Percentiles rank a stretch among this genome's conserved stretches.
phyloP scores from a whole-genome alignment of 2,797 vertebrate species.

The Semaprochilodus insignis region DNA sequence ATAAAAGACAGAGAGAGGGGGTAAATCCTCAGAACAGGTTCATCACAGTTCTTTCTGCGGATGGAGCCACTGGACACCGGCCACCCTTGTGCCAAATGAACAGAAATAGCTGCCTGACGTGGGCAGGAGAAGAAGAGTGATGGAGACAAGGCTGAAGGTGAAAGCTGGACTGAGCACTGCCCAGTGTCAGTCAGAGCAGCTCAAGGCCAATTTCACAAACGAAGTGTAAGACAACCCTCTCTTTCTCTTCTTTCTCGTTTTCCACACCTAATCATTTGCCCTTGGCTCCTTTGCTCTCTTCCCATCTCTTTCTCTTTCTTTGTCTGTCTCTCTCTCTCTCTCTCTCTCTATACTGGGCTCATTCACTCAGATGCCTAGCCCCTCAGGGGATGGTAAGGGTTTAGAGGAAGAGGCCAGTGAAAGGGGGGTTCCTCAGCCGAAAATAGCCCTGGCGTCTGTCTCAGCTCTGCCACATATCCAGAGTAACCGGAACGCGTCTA shows the following conservation, averaged over 20 bases:
- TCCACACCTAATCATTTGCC: neutral
- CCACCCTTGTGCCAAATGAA: neutral
- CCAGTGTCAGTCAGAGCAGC: conserved; percentile 28
- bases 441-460: conserved; percentile 35
- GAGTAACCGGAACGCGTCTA: conserved; percentile 4
- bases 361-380: too few species aligned
- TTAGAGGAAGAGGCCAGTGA: conserved; percentile 6
- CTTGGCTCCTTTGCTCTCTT: neutral
- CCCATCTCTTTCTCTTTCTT: neutral
- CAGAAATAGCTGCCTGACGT: conserved; percentile 50
- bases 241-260: too few species aligned
- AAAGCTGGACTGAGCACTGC: conserved; percentile 3
- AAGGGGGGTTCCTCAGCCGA: neutral
- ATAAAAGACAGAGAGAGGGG: neutral
- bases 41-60: neutral
- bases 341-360: too few species aligned
- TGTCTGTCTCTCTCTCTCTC: neutral
- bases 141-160: conserved; percentile 22
- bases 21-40: neutral
- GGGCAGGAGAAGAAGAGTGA: conserved; percentile 8
- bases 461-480: conserved; percentile 26
- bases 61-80: conserved; percentile 29
- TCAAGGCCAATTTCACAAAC: neutral
- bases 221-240: neutral
- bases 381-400: neutral